These are phyloP conservation scores for Catharus fuscescens DNA, from an alignment of 2,113 vertebrate species.

Conservation along the genomic window DNA sequence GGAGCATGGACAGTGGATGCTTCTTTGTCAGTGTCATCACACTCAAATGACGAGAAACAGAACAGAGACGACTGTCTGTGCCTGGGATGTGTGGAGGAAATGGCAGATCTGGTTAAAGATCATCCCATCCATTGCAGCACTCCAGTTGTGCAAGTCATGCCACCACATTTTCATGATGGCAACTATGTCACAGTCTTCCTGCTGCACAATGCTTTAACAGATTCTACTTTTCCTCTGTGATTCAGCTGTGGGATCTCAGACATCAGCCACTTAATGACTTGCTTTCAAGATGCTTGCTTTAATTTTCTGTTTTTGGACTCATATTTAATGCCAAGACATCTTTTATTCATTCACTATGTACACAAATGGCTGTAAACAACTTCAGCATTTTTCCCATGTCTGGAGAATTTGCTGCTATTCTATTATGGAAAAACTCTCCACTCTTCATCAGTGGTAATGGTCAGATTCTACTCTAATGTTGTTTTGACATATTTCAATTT, in stretches of 20 bases:
- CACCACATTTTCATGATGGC: not conserved
- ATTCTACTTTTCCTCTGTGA: not conserved
- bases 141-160: not conserved
- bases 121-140: not conserved
- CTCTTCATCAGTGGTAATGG: not conserved
- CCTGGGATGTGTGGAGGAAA: not conserved
- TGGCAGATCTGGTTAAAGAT: not conserved
- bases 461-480: not conserved
- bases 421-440: not conserved
- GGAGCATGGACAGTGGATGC: not conserved
- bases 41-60: not conserved
- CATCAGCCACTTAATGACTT: not conserved
- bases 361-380: constrained; percentile 3
- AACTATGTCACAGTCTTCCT: not conserved
- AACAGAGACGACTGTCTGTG: not conserved
- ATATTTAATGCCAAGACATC: not conserved
- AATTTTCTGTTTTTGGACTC: constrained; percentile 5
- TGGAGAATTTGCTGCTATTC: not conserved
- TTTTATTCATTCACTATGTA: not conserved
- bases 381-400: not conserved
- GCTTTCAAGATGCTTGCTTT: not conserved
- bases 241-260: not conserved
- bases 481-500: constrained; percentile 26
- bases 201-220: not conserved
- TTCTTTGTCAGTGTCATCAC: not conserved